Conservation (phyloP, 1,140 invertebrate genomes). For the Drosophila littoralis region DNA sequence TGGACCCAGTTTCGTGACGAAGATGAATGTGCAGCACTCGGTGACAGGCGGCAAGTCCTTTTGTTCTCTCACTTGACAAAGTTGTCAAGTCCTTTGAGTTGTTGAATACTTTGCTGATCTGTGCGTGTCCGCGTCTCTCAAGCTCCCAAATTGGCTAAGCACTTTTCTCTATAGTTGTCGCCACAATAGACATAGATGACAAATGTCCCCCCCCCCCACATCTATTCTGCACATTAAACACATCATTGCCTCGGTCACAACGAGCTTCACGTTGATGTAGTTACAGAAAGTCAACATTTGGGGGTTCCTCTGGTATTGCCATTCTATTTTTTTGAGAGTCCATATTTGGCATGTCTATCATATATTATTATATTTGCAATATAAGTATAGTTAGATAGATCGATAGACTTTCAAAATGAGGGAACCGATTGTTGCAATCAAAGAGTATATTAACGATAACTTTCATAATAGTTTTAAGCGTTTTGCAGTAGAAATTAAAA, state of each 20-base stretch:
- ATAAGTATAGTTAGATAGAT: no score
- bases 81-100: constrained; percentile 42
- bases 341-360: neutral
- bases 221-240: constrained; percentile 1
- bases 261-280: neutral
- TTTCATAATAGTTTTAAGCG: no score
- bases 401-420: no score
- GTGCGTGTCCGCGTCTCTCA: constrained; percentile 13
- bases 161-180: constrained; percentile 1
- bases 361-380: no score
- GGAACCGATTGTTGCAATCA: no score
- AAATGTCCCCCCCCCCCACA: constrained; percentile 3
- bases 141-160: constrained; percentile 21
- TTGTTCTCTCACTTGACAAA: constrained; percentile 43
- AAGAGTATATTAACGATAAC: no score
- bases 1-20: constrained; percentile 64
- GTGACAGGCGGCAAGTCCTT: constrained; percentile 25
- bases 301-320: neutral
- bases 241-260: constrained; percentile 5
- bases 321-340: no score
- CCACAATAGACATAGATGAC: constrained; percentile 14
- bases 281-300: neutral
- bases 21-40: constrained; percentile 64
- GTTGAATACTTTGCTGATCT: constrained; percentile 27
- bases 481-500: no score